Percentiles rank a stretch among this genome's conserved stretches.
phyloP scores from a whole-genome alignment of 2,113 vertebrate genomes.

The Poecile atricapillus region DNA sequence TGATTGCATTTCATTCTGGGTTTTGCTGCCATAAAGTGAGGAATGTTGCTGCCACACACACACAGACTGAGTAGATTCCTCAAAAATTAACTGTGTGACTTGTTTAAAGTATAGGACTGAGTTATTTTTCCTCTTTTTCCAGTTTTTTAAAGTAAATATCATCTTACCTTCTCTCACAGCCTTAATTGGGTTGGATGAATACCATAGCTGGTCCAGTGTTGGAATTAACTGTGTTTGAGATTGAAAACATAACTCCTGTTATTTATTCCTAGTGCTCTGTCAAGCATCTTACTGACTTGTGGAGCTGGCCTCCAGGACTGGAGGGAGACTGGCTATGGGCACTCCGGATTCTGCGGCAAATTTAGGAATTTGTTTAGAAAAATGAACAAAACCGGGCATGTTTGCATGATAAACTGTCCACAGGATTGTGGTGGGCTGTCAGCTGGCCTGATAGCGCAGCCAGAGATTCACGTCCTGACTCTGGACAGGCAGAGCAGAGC shows the following conservation, averaged over 20 bases:
- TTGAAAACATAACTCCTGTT: background rate
- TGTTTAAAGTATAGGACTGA: background rate
- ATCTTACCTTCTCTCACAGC: background rate
- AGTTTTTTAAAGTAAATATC: background rate
- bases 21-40: background rate
- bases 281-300: background rate
- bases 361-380: background rate
- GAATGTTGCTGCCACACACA: background rate
- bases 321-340: background rate
- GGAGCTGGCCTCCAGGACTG: background rate
- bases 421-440: background rate
- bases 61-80: background rate
- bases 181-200: background rate
- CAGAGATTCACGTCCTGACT: background rate
- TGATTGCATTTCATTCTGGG: background rate
- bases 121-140: background rate
- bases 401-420: background rate
- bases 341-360: background rate
- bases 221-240: background rate
- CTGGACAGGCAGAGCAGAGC: background rate
- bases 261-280: background rate
- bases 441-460: background rate
- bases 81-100: background rate
- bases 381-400: background rate
- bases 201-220: background rate